These are phyloP conservation scores for Incurvaria masculella DNA, from an alignment of 2,888 invertebrate genomes.

Conservation along the genomic window DNA sequence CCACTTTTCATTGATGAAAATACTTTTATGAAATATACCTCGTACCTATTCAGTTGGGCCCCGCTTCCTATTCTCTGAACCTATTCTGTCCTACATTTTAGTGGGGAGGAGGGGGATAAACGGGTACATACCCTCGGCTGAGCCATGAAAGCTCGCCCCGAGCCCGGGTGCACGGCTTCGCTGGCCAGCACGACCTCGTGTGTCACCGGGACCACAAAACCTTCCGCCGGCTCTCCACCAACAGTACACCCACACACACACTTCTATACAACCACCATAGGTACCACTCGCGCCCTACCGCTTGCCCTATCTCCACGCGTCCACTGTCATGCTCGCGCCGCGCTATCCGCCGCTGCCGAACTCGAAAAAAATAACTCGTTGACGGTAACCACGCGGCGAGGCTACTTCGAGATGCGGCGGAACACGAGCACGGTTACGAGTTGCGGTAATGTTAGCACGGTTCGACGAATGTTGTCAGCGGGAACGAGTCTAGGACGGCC, in stretches of 20 bases:
- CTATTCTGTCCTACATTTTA: too few species aligned
- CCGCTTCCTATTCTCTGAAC: too few species aligned
- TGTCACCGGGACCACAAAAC: slow-evolving; percentile 39
- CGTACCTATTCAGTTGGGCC: too few species aligned
- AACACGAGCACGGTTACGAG: too few species aligned
- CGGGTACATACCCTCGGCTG: slow-evolving; percentile 79
- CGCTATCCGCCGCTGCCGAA: slow-evolving; percentile 15
- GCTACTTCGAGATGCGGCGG: too few species aligned
- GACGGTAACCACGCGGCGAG: too few species aligned
- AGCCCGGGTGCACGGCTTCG: slow-evolving; percentile 57
- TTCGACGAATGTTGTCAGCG: too few species aligned
- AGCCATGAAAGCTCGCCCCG: slow-evolving; percentile 83
- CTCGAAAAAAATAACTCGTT: neutral
- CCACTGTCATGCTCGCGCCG: slow-evolving; percentile 53
- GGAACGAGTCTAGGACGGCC: neutral
- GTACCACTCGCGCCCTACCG: slow-evolving; percentile 52
- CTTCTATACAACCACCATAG: slow-evolving; percentile 26
- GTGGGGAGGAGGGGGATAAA: neutral
- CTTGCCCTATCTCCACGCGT: slow-evolving; percentile 40
- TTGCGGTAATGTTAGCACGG: too few species aligned
- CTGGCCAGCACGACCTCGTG: slow-evolving; percentile 55
- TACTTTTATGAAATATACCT: too few species aligned
- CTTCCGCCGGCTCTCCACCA: slow-evolving; percentile 54
- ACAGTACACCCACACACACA: slow-evolving; percentile 53
- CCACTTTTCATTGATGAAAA: too few species aligned